Evolutionary conservation across 1,140 invertebrate genomes (phyloP), one percentile per base, ranked within the genome.

Genomic region (Pomacea maculata): DNA sequence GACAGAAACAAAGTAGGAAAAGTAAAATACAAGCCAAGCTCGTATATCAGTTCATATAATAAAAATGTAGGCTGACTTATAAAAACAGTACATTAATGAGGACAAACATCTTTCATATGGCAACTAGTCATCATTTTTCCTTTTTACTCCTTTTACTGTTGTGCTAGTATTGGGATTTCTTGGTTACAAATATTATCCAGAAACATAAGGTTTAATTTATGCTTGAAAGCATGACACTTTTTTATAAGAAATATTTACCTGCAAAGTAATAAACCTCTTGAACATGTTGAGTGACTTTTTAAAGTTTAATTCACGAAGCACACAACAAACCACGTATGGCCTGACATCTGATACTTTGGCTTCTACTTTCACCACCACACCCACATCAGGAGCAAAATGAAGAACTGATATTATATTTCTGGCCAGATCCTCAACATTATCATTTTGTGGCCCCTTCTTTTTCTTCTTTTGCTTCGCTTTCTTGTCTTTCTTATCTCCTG

Each of bases 191-290:
- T 68, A 10, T 15, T 19, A 29, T 71, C 25, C 68, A 71, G 2
- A 12, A 71, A 71, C 25, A n/a, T n/a, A 45, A 29, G 17, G 14
- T 71, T n/a, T 15, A 29, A 21, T 11, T 64, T 4, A 21, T 1
- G n/a, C n/a, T 76, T 12, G 52, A 68, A 52, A 55, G 54, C 54
- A 29, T 68, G 14, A 61, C 52, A 68, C 2, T 45, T 45, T 45
- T 45, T 45, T 45, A 45, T 17, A 68, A 65, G 34, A 72, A n/a
- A 55, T 52, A 67, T 45, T 85, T 90, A 92, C 92, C 92, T 97
- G 96, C 85, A 95, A 87, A 85, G 95, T 93, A 82, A 96, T 95
- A 85, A 96, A 96, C 88, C 94, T 94, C 86, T 95, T 96, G 82
- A 96, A 95, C 72, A 88, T 87, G 61, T 87, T 93, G 0, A 92